Conservation (phyloP, 1,140 invertebrate genomes). For the Euwallacea similis region DNA sequence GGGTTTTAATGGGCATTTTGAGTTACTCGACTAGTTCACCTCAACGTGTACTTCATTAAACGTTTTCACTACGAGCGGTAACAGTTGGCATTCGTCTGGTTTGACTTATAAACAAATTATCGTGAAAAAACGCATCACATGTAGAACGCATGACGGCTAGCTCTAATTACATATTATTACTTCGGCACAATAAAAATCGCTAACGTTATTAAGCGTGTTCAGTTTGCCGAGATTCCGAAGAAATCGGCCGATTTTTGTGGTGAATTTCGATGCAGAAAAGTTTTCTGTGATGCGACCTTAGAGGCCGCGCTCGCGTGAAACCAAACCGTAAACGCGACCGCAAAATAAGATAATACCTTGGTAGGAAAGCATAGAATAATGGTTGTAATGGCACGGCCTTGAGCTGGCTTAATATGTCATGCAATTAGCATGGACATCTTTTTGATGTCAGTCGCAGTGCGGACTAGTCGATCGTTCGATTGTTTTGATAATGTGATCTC, state of each 20-base stretch:
- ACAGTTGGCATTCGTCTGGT: neutral
- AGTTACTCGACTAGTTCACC: too few relatives aligned
- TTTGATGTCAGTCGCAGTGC: conserved; percentile 28
- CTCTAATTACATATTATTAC: neutral
- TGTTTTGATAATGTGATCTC: conserved; percentile 34
- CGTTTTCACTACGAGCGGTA: too few relatives aligned
- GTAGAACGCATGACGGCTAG: neutral
- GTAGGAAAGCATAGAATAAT: conserved; percentile 1
- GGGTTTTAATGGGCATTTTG: too few relatives aligned
- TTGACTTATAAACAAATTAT: neutral
- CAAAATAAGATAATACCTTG: neutral
- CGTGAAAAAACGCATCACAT: neutral
- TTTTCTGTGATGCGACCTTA: too few relatives aligned
- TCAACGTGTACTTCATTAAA: too few relatives aligned
- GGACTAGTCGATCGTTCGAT: conserved; percentile 27
- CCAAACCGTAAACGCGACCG: too few relatives aligned
- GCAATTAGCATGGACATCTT: conserved; percentile 35
- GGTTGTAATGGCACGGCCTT: conserved; percentile 21
- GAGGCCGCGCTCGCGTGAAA: too few relatives aligned
- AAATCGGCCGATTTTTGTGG: too few relatives aligned
- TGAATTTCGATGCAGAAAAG: too few relatives aligned
- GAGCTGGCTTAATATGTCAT: conserved; percentile 23
- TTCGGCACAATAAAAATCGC: too few relatives aligned
- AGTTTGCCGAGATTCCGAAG: too few relatives aligned
- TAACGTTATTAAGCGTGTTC: too few relatives aligned